Base-by-base conservation (phyloP, 2,888 invertebrate species). In the Cylindroiulus punctatus region DNA sequence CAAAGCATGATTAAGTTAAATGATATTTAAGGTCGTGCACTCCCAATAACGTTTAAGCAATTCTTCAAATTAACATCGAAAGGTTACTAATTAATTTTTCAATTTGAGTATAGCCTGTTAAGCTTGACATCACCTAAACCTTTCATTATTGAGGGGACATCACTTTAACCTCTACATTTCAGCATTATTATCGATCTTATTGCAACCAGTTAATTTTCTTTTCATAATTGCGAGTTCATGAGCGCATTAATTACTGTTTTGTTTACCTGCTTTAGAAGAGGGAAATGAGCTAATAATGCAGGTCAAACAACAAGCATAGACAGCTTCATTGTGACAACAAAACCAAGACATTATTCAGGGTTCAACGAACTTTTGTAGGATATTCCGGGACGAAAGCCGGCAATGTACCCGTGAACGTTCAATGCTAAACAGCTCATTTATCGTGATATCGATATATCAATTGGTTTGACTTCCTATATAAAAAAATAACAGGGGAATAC, bases 321-420 rank as follows among this genome's bases (percentile, higher is more conserved):
- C 30, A 76, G 76, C 10, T 65, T 65, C n/a, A 65, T 65, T 1
- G 10, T 12, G 26, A 76, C 76, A 76, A 76, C n/a, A 26, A 30
- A 76, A 30, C 30, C 30, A 30, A 76, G 76, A 30, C 26, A 76
- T 76, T 12, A 76, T 76, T 76, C 14, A 30, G 30, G 76, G 76
- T 76, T 76, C 76, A 76, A 76, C 17, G 76, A 76, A 26, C 76
- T 30, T 65, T 65, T n/a, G 52, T 52, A n/a, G 52, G n/a, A 52
- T 52, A 52, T 52, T 52, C 19, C n/a, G n/a, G 52, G 52, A n/a
- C 52, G 57, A 57, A 7, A 5, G 5, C 57, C 22, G 22, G 57
- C 22, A 57, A 57, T 57, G 57, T 57, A 8, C 22, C 19, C 19
- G n/a, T 52, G 57, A 22, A 22, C 22, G 57, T 57, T 22, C 57